Base-by-base conservation (phyloP, 2,797 vertebrate genomes). In the Aldrovandia affinis region DNA sequence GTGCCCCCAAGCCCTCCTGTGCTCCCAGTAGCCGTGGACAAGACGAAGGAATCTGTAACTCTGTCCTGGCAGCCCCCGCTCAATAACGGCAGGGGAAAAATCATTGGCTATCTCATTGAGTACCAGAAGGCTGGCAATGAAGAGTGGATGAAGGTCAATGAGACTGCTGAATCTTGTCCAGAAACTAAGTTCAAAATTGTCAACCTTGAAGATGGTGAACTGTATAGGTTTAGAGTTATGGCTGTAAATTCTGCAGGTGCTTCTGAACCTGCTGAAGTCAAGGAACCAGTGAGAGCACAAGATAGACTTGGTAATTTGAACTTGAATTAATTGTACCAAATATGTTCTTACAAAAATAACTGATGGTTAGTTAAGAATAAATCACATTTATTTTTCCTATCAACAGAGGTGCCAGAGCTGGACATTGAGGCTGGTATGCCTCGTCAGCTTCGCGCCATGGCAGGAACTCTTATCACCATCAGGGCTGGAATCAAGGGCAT, bases 71-170 rank as follows among this genome's bases (percentile, higher is more conserved):
- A 97, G 86, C 97, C 97, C 44, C 98, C 98, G 55, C 94, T 95
- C 0, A 97, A 97, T 86, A 96, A 97, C 18, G 98, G 98, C 85
- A 96, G 97, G 87, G 96, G 98, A 85, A 99, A 98, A 93, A 99
- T 99, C 92, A 96, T 98, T 65, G 98, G 98, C 86, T 99, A 99
- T 88, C 96, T 99, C 68, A 86, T 99, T 87, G 98, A 99, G 87
- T 99, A 96, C 92, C 98, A 98, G 94, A 98, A 97, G 88, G 96
- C 97, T 88, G 97, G 97, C 91, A 96, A 97, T n/a, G 97, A 99
- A 87, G 98, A 97, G 36, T 99, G 98, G 98, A 92, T 87, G 63
- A 97, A 97, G 93, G 98, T 97, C 80, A 99, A 99, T 91, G 96
- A 98, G 80, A 97, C 97, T 86, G 96, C 98, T 85, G 98, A 99